A percentile compares a stretch with the other conserved stretches of the same genome.
phyloP scores from a whole-genome alignment of 2,113 vertebrate genomes.

The Dasyprocta punctata region DNA sequence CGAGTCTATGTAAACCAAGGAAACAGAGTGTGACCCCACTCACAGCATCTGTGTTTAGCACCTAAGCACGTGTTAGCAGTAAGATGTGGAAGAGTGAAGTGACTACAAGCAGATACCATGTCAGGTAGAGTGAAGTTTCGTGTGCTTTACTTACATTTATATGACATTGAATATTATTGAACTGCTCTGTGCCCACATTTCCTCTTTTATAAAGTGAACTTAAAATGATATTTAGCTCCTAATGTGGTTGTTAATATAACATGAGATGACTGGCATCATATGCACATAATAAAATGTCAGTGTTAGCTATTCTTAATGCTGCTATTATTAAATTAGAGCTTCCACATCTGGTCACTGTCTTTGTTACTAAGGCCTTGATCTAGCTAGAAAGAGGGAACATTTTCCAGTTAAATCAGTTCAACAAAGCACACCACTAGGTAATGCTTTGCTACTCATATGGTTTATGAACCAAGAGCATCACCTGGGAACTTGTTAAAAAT shows the following conservation, averaged over 20 bases:
- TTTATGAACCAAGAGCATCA: neutral
- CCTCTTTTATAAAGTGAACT: neutral
- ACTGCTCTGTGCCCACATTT: neutral
- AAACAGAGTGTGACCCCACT: neutral
- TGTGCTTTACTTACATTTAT: slow-evolving; percentile 37
- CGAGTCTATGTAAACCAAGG: neutral
- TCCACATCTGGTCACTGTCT: neutral
- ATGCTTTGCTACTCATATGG: neutral
- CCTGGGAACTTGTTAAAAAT: slow-evolving; percentile 10
- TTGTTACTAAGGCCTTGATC: slow-evolving; percentile 16
- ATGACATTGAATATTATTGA: neutral
- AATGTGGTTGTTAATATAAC: neutral
- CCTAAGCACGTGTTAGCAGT: neutral
- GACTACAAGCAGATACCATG: neutral
- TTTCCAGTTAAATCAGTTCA: neutral
- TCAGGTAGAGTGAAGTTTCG: neutral
- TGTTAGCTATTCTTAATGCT: neutral
- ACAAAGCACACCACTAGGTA: neutral
- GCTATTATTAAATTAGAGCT: neutral
- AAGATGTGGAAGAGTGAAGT: neutral
- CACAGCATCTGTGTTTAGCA: neutral
- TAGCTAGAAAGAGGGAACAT: neutral
- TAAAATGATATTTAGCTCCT: slow-evolving; percentile 18
- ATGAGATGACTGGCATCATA: neutral
- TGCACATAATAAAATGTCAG: neutral